Percentiles rank a stretch among this genome's conserved stretches.
phyloP scores from a whole-genome alignment of 2,888 invertebrate species.

The Eupithecia abbreviata region DNA sequence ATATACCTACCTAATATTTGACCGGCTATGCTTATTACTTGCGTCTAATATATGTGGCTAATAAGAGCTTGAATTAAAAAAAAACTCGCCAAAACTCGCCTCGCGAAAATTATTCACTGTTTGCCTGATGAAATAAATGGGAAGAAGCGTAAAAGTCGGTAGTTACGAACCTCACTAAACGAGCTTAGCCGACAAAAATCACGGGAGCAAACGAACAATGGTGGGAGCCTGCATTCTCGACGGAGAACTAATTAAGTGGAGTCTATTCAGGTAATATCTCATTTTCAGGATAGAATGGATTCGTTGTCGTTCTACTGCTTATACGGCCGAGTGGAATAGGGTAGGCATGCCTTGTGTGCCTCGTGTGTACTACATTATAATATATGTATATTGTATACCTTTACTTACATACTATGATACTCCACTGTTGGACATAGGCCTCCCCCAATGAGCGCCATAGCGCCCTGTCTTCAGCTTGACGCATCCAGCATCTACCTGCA shows the following conservation, averaged over 20 bases:
- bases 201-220: conserved; percentile 60
- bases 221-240: conserved; percentile 56
- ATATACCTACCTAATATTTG: no score
- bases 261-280: conserved; percentile 60
- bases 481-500: no score
- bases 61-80: not conserved
- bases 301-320: conserved; percentile 4
- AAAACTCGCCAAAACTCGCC: not conserved
- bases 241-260: conserved; percentile 66
- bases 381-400: not conserved
- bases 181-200: conserved; percentile 41
- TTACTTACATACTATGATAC: no score
- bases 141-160: not conserved
- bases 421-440: no score
- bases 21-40: not conserved
- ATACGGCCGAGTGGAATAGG: not conserved
- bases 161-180: conserved; percentile 29
- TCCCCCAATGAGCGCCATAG: no score
- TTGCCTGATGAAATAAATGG: not conserved
- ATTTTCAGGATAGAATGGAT: conserved; percentile 29
- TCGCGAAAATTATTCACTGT: not conserved
- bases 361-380: no score
- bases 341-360: not conserved
- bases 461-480: no score
- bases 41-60: not conserved